Evolutionary conservation across 2,113 vertebrate genomes (phyloP), one percentile per base, ranked within the genome.

Genomic region (Tretioscincus oriximinensis): DNA sequence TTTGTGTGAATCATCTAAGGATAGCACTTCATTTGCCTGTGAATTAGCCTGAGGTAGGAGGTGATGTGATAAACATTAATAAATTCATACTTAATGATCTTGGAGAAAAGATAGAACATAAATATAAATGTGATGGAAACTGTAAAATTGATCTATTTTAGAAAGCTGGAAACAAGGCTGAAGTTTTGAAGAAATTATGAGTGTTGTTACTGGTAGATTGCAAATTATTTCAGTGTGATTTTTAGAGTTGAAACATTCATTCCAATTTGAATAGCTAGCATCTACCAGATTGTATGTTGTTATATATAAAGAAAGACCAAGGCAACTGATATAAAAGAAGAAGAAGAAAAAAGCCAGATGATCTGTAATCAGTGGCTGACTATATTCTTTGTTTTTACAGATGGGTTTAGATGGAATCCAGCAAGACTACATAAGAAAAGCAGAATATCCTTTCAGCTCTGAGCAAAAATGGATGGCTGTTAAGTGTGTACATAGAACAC

Each of bases 401-500:
- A 97, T 99, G 97, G 98, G 98, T 64, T 94, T 99, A 85, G 98
- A 98, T 85, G 93, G 94, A 12, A 87, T 98, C 49, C 96, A 97
- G 85, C 95, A 97, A 86, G 98, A 99, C 90, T 99, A 97, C 69
- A 89, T 99, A 26, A 96, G 98, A 63, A 91, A 96, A 91, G 95
- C 97, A 86, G 98, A 99, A 85, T 95, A 96, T 74, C 98, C 98
- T 10, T 99, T 99, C 92, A 96, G 94, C 92, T 99, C 98, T 0
- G 98, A 99, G 87, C 96, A 99, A 80, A 99, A 99, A 87, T 99
- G 97, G 97, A 99, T 99, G 98, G 96, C 98, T 0, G 97, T 99
- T 7, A 97, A 97, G 73, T 98, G 97, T 47, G 95, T 98, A 49
- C 98, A 98, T 88, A 96, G 96, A 90, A 96, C 96, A 0, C 97